Conservation (phyloP, 2,797 vertebrate genomes). For the Microhierax caerulescens region DNA sequence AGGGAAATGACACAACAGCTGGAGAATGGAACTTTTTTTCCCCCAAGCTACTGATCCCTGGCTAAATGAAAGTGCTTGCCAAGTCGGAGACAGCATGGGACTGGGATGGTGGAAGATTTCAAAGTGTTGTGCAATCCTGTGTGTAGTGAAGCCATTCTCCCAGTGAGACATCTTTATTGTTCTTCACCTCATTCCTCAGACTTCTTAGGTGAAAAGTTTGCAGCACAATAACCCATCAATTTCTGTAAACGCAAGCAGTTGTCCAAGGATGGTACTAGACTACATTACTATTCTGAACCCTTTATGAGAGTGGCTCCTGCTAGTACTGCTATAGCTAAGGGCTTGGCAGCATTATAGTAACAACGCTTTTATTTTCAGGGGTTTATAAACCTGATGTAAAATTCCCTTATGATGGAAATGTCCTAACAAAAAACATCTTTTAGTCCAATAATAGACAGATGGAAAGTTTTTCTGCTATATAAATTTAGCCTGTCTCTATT, state of each 20-base stretch:
- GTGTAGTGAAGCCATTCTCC: constrained; percentile 48
- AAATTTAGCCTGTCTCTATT: background rate
- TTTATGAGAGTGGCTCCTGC: background rate
- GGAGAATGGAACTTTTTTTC: constrained; percentile 59
- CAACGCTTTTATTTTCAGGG: constrained; percentile 11
- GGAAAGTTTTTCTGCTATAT: background rate
- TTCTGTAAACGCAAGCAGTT: constrained; percentile 55
- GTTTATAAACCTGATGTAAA: background rate
- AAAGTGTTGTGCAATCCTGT: constrained; percentile 50
- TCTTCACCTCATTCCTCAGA: constrained; percentile 42
- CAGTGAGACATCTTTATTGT: constrained; percentile 48
- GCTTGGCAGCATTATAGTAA: background rate
- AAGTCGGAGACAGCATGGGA: constrained; percentile 67
- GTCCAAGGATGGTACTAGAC: constrained; percentile 21
- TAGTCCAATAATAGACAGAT: background rate
- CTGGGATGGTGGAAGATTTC: constrained; percentile 62
- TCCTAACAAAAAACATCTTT: background rate
- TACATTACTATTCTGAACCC: background rate
- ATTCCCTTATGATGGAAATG: background rate
- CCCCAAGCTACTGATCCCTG: constrained; percentile 64
- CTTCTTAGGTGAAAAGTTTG: constrained; percentile 56
- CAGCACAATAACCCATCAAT: constrained; percentile 54
- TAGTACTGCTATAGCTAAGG: background rate
- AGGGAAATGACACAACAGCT: constrained; percentile 81
- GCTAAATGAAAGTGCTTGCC: constrained; percentile 71